Conservation (phyloP, 2,113 vertebrate genomes). For the Taxidea taxus region DNA sequence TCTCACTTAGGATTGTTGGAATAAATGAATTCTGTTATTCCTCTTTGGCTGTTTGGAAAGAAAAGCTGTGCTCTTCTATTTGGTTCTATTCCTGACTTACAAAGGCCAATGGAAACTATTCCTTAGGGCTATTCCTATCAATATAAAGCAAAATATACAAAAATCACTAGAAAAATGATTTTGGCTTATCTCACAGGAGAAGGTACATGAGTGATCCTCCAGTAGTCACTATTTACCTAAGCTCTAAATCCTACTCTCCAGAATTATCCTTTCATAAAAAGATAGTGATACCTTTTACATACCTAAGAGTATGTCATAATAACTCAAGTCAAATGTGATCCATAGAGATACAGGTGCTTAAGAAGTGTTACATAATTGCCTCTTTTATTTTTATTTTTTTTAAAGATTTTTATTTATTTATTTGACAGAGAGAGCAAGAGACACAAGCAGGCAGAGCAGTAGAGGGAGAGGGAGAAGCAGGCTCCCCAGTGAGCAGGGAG, state of each 20-base stretch:
- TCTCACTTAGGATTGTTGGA: not conserved
- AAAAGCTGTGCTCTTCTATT: slow-evolving; percentile 38
- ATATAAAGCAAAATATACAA: slow-evolving; percentile 36
- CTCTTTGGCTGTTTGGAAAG: slow-evolving; percentile 12
- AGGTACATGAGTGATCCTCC: not conserved
- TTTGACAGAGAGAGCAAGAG: no score
- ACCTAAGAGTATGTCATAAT: slow-evolving; percentile 1
- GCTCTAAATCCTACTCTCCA: not conserved
- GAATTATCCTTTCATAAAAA: slow-evolving; percentile 36
- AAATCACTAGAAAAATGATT: not conserved
- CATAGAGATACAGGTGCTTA: slow-evolving; percentile 6
- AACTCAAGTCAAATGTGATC: slow-evolving; percentile 6
- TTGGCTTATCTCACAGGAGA: not conserved
- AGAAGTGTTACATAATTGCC: slow-evolving; percentile 15
- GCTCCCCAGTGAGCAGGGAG: no score
- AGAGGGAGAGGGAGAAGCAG: no score
- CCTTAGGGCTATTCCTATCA: not conserved
- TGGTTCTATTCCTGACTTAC: slow-evolving; percentile 34
- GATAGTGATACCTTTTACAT: not conserved
- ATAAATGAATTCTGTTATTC: slow-evolving; percentile 37
- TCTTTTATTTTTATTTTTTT: no score
- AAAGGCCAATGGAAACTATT: slow-evolving; percentile 33
- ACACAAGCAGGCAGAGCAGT: no score
- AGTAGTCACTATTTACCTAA: slow-evolving; percentile 30
- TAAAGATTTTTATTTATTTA: no score